These are phyloP conservation scores for Diadromus collaris DNA, from an alignment of 2,888 invertebrate species.

Conservation along the genomic window DNA sequence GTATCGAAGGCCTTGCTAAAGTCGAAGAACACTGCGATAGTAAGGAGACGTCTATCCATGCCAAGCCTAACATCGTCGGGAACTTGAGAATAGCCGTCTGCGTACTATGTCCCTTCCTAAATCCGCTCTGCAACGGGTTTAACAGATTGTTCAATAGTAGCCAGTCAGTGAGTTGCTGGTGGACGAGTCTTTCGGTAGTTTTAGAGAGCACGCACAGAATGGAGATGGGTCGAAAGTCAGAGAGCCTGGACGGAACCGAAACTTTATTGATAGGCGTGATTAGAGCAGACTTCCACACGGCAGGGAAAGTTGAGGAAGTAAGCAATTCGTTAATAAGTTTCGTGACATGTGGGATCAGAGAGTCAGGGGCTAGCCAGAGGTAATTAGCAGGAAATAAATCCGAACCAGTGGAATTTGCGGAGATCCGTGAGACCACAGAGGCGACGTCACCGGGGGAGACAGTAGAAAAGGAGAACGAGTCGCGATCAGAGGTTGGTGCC, in stretches of 20 bases:
- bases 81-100: conserved; percentile 28
- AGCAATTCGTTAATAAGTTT: background rate
- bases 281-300: background rate
- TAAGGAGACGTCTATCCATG: conserved; percentile 5
- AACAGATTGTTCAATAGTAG: background rate
- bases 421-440: background rate
- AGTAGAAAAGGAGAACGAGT: background rate
- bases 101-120: conserved; percentile 14
- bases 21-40: conserved; percentile 26
- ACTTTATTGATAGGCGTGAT: background rate
- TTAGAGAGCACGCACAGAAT: conserved; percentile 27
- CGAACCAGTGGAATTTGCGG: background rate
- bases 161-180: conserved; percentile 1
- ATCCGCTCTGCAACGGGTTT: conserved; percentile 23
- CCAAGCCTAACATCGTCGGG: conserved; percentile 26
- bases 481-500: background rate
- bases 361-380: background rate
- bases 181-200: conserved; percentile 8
- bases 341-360: background rate
- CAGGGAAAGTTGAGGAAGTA: background rate
- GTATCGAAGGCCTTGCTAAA: conserved; percentile 32
- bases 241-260: background rate
- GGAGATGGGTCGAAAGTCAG: conserved; percentile 22
- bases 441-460: background rate
- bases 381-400: background rate